phyloP scores from a whole-genome alignment of 1,140 invertebrate species.

The Heliconius hewitsoni region DNA sequence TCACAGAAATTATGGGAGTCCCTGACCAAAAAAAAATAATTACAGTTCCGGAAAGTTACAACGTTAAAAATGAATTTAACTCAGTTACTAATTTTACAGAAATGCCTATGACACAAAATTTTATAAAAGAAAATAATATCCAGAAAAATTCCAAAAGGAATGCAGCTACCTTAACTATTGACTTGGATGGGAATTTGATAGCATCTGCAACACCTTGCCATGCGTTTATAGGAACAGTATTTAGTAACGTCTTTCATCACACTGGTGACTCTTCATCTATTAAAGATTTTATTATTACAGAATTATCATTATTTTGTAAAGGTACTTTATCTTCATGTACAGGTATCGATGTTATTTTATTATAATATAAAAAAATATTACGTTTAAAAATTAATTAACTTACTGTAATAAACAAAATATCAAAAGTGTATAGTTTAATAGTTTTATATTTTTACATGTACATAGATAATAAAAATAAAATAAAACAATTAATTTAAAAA shows the following conservation, averaged over 20 bases:
- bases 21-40: background rate
- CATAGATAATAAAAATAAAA: slow-evolving; percentile 28
- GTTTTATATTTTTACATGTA: slow-evolving; percentile 18
- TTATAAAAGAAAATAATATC: slow-evolving; percentile 23
- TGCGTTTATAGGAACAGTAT: slow-evolving; percentile 68
- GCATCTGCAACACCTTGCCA: slow-evolving; percentile 65
- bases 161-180: slow-evolving; percentile 51
- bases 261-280: slow-evolving; percentile 46
- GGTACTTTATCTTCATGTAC: slow-evolving; percentile 63
- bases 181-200: slow-evolving; percentile 70
- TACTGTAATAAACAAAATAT: background rate
- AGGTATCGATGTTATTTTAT: slow-evolving; percentile 67
- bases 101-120: background rate
- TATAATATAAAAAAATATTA: slow-evolving; percentile 50
- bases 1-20: background rate
- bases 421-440: slow-evolving; percentile 19
- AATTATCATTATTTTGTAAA: slow-evolving; percentile 71
- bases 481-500: slow-evolving; percentile 36
- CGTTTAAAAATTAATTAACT: background rate
- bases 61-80: background rate
- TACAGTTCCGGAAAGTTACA: background rate
- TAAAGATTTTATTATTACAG: slow-evolving; percentile 62
- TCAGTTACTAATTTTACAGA: background rate
- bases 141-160: background rate
- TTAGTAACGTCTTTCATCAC: slow-evolving; percentile 57